Base-by-base conservation (phyloP, 2,888 invertebrate genomes). In the Drosophila borborema region DNA sequence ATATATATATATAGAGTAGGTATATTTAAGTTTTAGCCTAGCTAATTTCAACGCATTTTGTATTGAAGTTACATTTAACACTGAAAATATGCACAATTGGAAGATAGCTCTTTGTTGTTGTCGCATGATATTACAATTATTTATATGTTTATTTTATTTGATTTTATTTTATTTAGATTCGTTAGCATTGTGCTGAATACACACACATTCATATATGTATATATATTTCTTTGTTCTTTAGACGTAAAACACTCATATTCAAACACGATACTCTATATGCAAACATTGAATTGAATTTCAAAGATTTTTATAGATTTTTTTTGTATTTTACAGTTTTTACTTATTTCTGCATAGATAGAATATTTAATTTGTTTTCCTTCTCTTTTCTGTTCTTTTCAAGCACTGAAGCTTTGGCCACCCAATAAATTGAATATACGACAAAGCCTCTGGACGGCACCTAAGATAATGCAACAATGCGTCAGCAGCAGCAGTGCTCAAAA, bases 381-480 rank as follows among this genome's bases (percentile, higher is more conserved):
- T 66, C 0, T 3, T n/a, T 20, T 20, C 20, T 45, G 14, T 45
- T 45, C 5, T 56, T 66, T 14, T 34, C 63, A 72, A 77, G 72
- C 69, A 64, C 56, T 73, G 68, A 74, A 85, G 82, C 85, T 76
- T 80, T 72, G 80, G 64, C 74, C 74, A 63, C 70, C 74, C 53
- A 71, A 58, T 71, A 67, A 53, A 72, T 81, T 74, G 72, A 78
- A 68, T 75, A 74, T 68, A 68, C 81, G 81, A 90, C 89, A 92
- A 92, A 92, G 91, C 92, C 89, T 88, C 86, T 92, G 92, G 92
- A 92, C 92, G 92, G 92, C 91, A 92, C 89, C 90, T 90, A 77
- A 83, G 75, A 81, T 75, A 86, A 77, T 83, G 88, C 88, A 75
- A 70, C 59, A 71, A 62, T 31, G 55, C 66, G 64, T 43, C 59